Evolutionary conservation across 2,888 invertebrate species (phyloP).

Genomic region (Maniola hyperantus): DNA sequence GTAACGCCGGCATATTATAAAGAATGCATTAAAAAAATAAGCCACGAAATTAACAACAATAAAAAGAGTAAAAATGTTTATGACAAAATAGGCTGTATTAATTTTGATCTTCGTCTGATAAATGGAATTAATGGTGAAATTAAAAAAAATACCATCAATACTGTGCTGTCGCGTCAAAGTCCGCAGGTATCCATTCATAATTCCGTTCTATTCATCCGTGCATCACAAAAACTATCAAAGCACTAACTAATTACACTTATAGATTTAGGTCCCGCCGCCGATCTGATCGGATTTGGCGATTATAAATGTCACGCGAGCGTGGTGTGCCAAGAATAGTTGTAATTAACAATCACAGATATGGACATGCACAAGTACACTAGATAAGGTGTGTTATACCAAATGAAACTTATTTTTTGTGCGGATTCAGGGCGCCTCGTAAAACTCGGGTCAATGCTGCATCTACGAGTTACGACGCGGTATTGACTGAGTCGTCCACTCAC

Average conservation of each 20-base stretch:
- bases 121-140: not conserved
- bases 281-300: conserved; percentile 29
- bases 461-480: too few species aligned
- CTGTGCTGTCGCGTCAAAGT: conserved; percentile 40
- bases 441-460: too few species aligned
- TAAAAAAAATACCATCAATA: conserved; percentile 37
- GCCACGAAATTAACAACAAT: not conserved
- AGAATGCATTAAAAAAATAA: not conserved
- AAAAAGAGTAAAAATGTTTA: not conserved
- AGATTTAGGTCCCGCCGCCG: conserved; percentile 23
- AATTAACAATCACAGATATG: conserved; percentile 23
- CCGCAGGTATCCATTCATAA: conserved; percentile 34
- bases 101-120: conserved; percentile 1
- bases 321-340: conserved; percentile 28
- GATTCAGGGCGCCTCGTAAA: too few species aligned
- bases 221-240: conserved; percentile 22
- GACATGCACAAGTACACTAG: not conserved
- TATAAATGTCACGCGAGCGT: conserved; percentile 23
- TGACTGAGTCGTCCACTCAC: too few species aligned
- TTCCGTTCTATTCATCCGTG: conserved; percentile 20
- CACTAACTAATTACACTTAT: conserved; percentile 30
- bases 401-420: not conserved
- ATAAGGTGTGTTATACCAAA: conserved; percentile 16
- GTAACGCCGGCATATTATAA: too few species aligned
- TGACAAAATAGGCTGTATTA: not conserved